Evolutionary conservation across 30 jellyfish, hydroid and myxozoan species (phyloP).

Genomic region (Rhopilema esculentum): DNA sequence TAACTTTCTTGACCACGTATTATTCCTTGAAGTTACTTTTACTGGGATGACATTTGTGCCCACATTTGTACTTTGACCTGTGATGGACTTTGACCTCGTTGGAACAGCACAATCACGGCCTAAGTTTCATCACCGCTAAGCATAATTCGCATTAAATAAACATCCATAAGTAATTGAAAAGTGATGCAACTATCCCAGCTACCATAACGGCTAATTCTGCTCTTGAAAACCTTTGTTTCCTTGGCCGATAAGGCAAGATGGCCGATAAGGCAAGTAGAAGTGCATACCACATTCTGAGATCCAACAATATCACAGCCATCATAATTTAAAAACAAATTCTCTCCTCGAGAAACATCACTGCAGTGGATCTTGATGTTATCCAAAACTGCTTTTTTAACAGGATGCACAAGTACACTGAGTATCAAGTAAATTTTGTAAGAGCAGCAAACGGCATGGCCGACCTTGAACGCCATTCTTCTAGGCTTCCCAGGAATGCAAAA

Average conservation of each 20-base stretch:
- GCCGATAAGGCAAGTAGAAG: too few relatives aligned
- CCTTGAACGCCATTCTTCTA: constrained; percentile 25
- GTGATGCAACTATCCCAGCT: too few relatives aligned
- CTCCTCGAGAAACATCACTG: constrained; percentile 25
- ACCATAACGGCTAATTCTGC: too few relatives aligned
- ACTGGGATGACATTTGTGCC: constrained; percentile 28
- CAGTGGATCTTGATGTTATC: constrained; percentile 10
- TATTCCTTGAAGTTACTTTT: constrained; percentile 46
- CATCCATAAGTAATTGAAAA: too few relatives aligned
- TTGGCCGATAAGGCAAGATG: too few relatives aligned
- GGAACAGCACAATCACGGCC: too few relatives aligned
- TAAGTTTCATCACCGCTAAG: too few relatives aligned
- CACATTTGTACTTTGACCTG: constrained; percentile 11
- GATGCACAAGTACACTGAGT: constrained; percentile 28
- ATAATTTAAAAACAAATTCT: neutral
- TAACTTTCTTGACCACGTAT: constrained; percentile 7
- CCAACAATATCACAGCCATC: constrained; percentile 3
- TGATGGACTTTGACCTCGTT: too few relatives aligned
- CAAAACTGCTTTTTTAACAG: constrained; percentile 1
- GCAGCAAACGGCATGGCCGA: constrained; percentile 34
- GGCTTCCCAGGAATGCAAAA: too few relatives aligned
- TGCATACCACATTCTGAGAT: neutral
- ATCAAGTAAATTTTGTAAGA: constrained; percentile 29
- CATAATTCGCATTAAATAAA: too few relatives aligned
- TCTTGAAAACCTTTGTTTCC: too few relatives aligned